Evolutionary conservation across 1,140 invertebrate species (phyloP).

Genomic region (Lordiphosa stackelbergi): DNA sequence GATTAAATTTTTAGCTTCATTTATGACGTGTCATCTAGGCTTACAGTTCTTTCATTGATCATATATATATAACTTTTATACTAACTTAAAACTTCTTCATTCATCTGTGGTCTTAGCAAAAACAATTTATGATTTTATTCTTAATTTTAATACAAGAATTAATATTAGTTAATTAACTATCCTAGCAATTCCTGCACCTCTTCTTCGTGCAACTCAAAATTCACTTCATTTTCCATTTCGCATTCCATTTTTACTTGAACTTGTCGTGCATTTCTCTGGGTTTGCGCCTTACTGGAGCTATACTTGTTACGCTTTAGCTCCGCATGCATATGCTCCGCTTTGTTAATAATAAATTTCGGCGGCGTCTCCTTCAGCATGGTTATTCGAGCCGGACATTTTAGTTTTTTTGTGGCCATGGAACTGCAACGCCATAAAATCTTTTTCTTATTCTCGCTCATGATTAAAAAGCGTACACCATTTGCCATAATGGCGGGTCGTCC

Average conservation of each 20-base stretch:
- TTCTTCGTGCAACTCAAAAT: conserved; percentile 58
- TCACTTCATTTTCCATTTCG: conserved; percentile 46
- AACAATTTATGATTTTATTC: conserved; percentile 41
- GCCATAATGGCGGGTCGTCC: conserved; percentile 75
- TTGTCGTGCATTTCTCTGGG: conserved; percentile 33
- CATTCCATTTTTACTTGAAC: conserved; percentile 41
- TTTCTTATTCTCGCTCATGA: conserved; percentile 77
- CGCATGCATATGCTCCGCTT: conserved; percentile 70
- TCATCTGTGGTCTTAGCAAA: conserved; percentile 19
- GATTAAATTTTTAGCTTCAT: no score
- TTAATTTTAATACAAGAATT: conserved; percentile 35
- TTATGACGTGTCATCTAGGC: no score
- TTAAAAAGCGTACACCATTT: conserved; percentile 72
- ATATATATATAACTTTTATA: no score
- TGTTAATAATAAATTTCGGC: conserved; percentile 74
- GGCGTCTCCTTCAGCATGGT: conserved; percentile 75
- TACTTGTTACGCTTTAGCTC: conserved; percentile 75
- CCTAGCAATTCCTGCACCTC: conserved; percentile 41
- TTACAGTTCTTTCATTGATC: no score
- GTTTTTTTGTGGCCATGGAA: conserved; percentile 75
- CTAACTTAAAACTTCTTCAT: no score
- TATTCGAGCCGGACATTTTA: conserved; percentile 75
- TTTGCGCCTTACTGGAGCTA: conserved; percentile 63
- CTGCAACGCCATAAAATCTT: conserved; percentile 77
- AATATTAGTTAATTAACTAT: conserved; percentile 35